Conservation (phyloP, 2,888 invertebrate species). For the Lepidonotus clava region DNA sequence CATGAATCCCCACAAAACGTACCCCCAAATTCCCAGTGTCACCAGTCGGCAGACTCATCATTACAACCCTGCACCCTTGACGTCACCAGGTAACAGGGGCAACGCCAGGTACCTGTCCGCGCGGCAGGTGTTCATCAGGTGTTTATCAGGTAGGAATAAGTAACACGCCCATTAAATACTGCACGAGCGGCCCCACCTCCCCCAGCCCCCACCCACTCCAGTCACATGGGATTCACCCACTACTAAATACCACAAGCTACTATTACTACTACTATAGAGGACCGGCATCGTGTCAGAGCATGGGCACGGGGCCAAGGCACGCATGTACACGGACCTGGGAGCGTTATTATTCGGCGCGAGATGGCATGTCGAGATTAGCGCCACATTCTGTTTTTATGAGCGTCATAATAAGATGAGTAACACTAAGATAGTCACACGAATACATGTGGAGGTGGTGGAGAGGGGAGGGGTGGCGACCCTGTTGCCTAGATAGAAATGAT, state of each 20-base stretch:
- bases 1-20: neutral
- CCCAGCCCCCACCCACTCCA: neutral
- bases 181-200: neutral
- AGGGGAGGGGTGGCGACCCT: neutral
- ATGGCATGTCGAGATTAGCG: neutral
- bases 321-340: too few relatives aligned
- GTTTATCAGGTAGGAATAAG: conserved; percentile 6
- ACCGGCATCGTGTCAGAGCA: neutral
- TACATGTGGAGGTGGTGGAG: neutral
- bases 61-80: neutral
- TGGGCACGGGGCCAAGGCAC: neutral
- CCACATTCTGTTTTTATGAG: neutral
- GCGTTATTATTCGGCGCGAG: neutral
- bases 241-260: too few relatives aligned
- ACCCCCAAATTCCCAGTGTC: neutral
- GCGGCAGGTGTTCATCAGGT: neutral
- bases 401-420: neutral
- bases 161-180: neutral
- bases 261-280: too few relatives aligned
- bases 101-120: neutral
- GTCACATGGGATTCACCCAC: too few relatives aligned
- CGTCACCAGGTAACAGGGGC: neutral
- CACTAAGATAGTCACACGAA: neutral
- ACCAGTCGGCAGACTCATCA: neutral
- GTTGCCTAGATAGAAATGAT: neutral